A percentile compares a stretch with the other conserved stretches of the same genome.
Evolutionary conservation across 2,113 vertebrate genomes (phyloP).

Genomic region (Aythya baeri): DNA sequence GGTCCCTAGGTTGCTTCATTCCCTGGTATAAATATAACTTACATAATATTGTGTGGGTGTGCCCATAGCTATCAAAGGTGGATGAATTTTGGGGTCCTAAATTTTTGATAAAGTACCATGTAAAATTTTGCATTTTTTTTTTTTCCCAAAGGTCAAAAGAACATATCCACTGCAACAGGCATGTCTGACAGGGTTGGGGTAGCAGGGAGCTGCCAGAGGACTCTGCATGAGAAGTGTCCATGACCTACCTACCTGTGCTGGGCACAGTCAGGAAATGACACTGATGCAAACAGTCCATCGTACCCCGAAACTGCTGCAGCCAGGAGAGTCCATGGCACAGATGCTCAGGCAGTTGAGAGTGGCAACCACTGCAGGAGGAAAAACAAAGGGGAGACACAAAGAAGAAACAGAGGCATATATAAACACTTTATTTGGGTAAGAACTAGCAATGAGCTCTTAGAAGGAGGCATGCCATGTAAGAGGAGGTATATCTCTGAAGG

Average conservation of each 20-base stretch:
- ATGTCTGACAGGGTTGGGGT: not conserved
- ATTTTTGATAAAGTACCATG: not conserved
- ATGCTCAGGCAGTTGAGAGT: not conserved
- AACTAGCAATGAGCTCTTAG: not conserved
- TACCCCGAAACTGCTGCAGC: not conserved
- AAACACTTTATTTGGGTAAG: not conserved
- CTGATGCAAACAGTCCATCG: accelerated
- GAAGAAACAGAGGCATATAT: not conserved
- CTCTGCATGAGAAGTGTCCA: not conserved
- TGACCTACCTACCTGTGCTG: accelerated
- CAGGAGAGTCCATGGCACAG: accelerated
- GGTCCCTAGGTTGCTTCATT: not conserved
- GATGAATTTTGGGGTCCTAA: not conserved
- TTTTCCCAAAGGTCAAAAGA: not conserved
- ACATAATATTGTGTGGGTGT: not conserved
- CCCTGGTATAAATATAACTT: not conserved
- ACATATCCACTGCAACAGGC: not conserved
- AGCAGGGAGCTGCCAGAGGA: accelerated
- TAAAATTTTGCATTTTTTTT: not conserved
- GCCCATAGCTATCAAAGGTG: not conserved
- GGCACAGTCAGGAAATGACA: not conserved
- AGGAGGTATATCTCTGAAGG: too few relatives aligned
- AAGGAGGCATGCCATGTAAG: too few relatives aligned
- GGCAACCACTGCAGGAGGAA: not conserved
- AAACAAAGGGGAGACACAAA: not conserved